Base-by-base conservation (phyloP, 2,113 vertebrate species). In the Takifugu flavidus region DNA sequence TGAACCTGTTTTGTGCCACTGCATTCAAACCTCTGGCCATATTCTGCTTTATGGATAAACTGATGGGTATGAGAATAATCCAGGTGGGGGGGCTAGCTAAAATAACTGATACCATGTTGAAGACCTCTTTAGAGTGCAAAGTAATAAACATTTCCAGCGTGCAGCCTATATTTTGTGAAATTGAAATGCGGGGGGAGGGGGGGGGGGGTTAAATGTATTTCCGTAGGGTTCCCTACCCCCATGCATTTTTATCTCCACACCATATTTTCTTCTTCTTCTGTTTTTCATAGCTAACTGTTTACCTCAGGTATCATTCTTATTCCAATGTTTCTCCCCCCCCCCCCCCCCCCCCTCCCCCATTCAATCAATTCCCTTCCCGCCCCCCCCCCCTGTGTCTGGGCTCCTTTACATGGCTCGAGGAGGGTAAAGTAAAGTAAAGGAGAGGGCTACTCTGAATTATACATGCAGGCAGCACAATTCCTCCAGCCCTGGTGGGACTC, bases 391-490 rank as follows among this genome's bases (percentile, higher is more conserved):
- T 61, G 53, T 72, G 81, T 79, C 79, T 86, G 77, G 65, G 80
- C 67, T 83, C 47, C 45, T 86, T 90, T 84, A 90, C 82, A 88
- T 86, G 80, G 86, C 87, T 82, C 63, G 68, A 75, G 83, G 84
- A 89, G 13, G 45, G 45, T 46, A 46, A n/a, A n/a, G 45, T 46
- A 13, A 67, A 78, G 51, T 72, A 79, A 49, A 72, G 74, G 60
- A 71, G 71, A 75, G 62, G 71, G 64, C 68, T 62, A 60, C 57
- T 77, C 59, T 86, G 56, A 88, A 89, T 89, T 86, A 88, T 82
- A 81, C 82, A 89, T 88, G 75, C 77, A 85, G 47, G 75, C 72
- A 74, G 73, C 66, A 78, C 67, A 61, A 65, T 63, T 65, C 60
- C 5, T 72, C 60, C 73, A 74, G 75, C 62, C 72, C 77, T 74